Evolutionary conservation across 2,888 invertebrate species (phyloP), one percentile per base, ranked within the genome.

Genomic region (Nesidiocoris tenuis): DNA sequence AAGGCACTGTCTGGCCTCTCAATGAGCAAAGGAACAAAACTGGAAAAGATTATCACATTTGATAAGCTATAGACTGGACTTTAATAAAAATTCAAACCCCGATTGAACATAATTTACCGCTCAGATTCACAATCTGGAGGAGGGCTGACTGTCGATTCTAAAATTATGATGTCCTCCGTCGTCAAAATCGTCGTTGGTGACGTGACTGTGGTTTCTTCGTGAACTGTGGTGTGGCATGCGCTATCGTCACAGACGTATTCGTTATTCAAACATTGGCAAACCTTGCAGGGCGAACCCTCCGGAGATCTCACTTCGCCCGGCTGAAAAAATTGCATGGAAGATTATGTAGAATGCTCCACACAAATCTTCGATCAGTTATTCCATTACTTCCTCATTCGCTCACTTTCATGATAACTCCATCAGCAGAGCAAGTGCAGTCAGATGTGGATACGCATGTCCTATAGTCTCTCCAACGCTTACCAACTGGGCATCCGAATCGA

Each of bases 231-330:
- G 0, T 39, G 80, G 79, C 90, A 90, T 1, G 83, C 79, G 7
- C 85, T 85, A 24, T 86, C 83, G 82, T 90, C 89, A 82, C 95
- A 95, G 63, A 88, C 87, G 77, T 91, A 88, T 21, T 86, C 86
- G 83, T 95, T 94, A 81, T 91, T 87, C 5, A 92, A 85, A 81
- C 95, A 95, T 80, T 94, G 94, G 81, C 95, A 95, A 16, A 88
- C 86, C 80, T 89, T 87, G 81, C 92, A 92, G 0, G 88, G 88
- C 0, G 85, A 85, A 80, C 88, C 88, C 16, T 83, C 81, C 17
- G 74, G 74, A 9, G 57, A 55, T 1, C 87, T 83, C 0, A 90
- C 86, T 70, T 88, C 88, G 18, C 91, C 91, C 0, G 95, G 93
- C 89, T 92, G 84, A 1, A 82, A 82, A 7, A 39, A 39, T 39